These are phyloP conservation scores for Vidua chalybeata DNA, from an alignment of 2,113 vertebrate species.

Conservation along the genomic window DNA sequence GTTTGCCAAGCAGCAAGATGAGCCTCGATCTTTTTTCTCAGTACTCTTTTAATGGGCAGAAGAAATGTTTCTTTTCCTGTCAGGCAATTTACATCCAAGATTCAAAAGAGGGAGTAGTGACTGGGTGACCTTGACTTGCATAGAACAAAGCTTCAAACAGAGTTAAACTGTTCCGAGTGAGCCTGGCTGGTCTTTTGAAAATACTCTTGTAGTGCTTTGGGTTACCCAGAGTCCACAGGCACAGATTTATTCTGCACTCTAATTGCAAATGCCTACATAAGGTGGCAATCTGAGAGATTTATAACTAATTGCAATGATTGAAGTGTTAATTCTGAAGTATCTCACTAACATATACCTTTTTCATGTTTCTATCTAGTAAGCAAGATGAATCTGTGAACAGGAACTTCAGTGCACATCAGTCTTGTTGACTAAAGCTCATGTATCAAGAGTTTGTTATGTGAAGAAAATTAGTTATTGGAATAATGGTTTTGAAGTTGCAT, in stretches of 20 bases:
- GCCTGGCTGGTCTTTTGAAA: neutral
- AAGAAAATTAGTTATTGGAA: neutral
- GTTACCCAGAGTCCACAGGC: neutral
- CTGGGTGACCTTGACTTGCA: neutral
- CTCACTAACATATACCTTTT: neutral
- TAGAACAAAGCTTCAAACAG: neutral
- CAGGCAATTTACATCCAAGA: neutral
- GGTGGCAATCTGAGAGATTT: neutral
- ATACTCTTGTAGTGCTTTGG: neutral
- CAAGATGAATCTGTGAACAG: neutral
- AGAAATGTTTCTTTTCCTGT: neutral
- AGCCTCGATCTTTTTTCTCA: neutral
- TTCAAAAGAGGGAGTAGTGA: neutral
- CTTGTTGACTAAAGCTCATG: neutral
- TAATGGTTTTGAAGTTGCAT: neutral
- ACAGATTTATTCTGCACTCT: neutral
- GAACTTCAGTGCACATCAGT: neutral
- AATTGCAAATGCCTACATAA: neutral
- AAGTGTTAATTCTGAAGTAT: constrained; percentile 3
- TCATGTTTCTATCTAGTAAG: neutral
- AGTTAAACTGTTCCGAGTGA: neutral
- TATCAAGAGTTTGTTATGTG: neutral
- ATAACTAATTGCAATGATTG: neutral
- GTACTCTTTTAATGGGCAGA: neutral
- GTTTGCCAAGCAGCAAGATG: neutral